These are phyloP conservation scores for Carposina sasakii DNA, from an alignment of 1,140 invertebrate species.

Conservation along the genomic window DNA sequence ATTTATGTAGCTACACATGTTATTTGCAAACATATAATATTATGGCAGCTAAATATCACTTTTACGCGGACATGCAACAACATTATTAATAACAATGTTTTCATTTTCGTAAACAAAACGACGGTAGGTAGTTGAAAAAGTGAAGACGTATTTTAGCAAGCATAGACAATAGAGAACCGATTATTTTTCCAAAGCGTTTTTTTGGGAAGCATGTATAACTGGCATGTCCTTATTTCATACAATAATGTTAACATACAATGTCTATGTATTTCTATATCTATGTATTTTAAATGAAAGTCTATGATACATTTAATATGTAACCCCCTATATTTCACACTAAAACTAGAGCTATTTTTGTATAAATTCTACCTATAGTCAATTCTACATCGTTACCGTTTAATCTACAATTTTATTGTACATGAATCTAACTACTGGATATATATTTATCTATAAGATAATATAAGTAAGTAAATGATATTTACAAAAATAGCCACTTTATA, in stretches of 20 bases:
- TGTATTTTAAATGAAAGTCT: conserved; percentile 47
- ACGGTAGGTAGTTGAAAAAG: too few relatives aligned
- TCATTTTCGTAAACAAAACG: too few relatives aligned
- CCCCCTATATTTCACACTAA: conserved; percentile 54
- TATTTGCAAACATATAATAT: too few relatives aligned
- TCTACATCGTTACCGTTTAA: conserved; percentile 54
- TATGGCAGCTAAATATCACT: conserved; percentile 57
- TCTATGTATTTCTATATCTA: conserved; percentile 51
- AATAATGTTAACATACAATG: conserved; percentile 44
- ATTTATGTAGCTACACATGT: too few relatives aligned
- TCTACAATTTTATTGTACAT: conserved; percentile 72
- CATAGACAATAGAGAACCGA: too few relatives aligned
- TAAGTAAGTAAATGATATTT: conserved; percentile 69
- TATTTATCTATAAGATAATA: conserved; percentile 65
- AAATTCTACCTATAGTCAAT: conserved; percentile 66
- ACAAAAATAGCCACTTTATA: conserved; percentile 69
- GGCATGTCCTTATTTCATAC: conserved; percentile 32
- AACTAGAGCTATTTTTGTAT: conserved; percentile 63
- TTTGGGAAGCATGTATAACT: neutral
- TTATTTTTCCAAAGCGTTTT: too few relatives aligned
- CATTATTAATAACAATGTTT: too few relatives aligned
- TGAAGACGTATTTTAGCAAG: too few relatives aligned
- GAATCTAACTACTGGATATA: conserved; percentile 66
- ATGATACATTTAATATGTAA: conserved; percentile 53
- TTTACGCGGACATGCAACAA: conserved; percentile 30